Evolutionary conservation across 2,888 invertebrate genomes (phyloP).

Genomic region (Erebia ligea): DNA sequence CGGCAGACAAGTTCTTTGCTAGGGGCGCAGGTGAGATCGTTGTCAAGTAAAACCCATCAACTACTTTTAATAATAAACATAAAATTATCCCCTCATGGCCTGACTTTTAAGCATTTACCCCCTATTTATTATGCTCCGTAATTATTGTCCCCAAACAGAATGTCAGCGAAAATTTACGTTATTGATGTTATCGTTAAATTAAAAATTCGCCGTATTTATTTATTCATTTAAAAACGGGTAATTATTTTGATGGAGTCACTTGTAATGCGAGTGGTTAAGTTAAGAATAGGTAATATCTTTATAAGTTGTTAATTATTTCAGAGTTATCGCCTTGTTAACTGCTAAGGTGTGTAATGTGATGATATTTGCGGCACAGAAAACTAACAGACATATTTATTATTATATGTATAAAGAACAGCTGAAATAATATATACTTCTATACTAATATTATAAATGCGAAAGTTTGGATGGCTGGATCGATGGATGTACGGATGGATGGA

Average conservation of each 20-base stretch:
- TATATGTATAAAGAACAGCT: no score
- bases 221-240: slow-evolving; percentile 7
- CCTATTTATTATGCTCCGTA: slow-evolving; percentile 14
- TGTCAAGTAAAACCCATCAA: not conserved
- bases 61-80: slow-evolving; percentile 4
- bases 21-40: not conserved
- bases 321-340: slow-evolving; percentile 13
- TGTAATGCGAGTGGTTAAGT: not conserved
- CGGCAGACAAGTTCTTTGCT: not conserved
- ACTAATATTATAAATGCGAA: no score
- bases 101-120: slow-evolving; percentile 10
- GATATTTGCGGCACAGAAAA: not conserved
- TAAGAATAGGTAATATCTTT: slow-evolving; percentile 10
- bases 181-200: slow-evolving; percentile 27
- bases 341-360: not conserved
- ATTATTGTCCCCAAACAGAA: slow-evolving; percentile 23
- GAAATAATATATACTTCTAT: no score
- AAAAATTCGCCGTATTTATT: slow-evolving; percentile 9
- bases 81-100: slow-evolving; percentile 10
- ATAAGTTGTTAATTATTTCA: slow-evolving; percentile 8
- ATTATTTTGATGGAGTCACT: slow-evolving; percentile 13
- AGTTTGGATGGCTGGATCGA: no score
- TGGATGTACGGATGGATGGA: no score
- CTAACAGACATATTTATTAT: not conserved
- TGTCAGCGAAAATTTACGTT: slow-evolving; percentile 32